Conservation (phyloP, 2,113 vertebrate species). For the Copsychus sechellarum region DNA sequence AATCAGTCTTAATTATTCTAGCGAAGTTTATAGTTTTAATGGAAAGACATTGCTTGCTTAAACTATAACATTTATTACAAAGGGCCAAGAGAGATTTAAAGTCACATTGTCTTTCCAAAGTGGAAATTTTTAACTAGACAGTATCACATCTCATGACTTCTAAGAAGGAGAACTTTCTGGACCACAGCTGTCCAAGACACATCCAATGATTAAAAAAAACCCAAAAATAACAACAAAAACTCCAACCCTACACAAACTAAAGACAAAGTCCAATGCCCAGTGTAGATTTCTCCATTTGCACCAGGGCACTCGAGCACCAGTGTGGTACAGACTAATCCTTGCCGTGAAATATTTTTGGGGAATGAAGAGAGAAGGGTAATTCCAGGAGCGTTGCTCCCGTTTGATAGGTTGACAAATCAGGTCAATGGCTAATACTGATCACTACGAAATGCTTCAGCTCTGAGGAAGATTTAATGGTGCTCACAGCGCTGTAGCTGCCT, state of each 20-base stretch:
- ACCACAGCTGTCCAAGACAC: not conserved
- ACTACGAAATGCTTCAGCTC: not conserved
- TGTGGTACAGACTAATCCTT: not conserved
- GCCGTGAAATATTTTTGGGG: accelerated
- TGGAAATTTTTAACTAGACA: conserved; percentile 7
- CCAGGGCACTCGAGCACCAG: not conserved
- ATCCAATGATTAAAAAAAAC: not conserved
- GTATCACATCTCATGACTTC: not conserved
- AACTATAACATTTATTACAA: conserved; percentile 56
- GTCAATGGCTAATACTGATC: conserved; percentile 50
- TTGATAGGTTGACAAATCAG: conserved; percentile 48
- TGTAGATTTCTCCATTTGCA: not conserved
- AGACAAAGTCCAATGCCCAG: not conserved
- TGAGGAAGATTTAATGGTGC: conserved; percentile 50
- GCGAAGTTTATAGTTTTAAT: conserved; percentile 71
- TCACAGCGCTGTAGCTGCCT: conserved; percentile 22
- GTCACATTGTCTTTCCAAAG: conserved; percentile 35
- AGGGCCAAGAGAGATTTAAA: conserved; percentile 62
- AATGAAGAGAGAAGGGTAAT: not conserved
- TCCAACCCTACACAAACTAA: not conserved
- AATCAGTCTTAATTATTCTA: conserved; percentile 70
- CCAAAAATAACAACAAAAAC: not conserved
- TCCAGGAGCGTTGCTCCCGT: not conserved
- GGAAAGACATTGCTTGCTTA: conserved; percentile 60
- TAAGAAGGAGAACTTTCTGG: not conserved